phyloP scores from a whole-genome alignment of 1,140 invertebrate species.

The Dufourea novaeangliae region DNA sequence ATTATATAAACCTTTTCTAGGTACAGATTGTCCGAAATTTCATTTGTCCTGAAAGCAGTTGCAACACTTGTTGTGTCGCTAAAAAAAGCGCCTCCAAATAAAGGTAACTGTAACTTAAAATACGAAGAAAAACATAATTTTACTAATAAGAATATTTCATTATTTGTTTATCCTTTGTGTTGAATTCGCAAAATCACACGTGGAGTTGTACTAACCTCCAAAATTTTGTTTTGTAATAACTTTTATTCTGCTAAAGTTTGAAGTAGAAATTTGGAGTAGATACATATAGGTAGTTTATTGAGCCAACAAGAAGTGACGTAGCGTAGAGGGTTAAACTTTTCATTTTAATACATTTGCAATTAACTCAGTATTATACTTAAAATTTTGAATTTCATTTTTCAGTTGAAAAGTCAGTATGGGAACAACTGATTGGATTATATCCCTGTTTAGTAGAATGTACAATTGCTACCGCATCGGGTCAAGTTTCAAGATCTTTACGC shows the following conservation, averaged over 20 bases:
- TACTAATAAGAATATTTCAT: background rate
- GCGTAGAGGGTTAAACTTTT: background rate
- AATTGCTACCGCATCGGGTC: constrained; percentile 87
- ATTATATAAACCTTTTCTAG: constrained; percentile 83
- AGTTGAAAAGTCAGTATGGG: constrained; percentile 95
- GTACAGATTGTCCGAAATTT: constrained; percentile 96
- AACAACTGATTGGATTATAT: constrained; percentile 95
- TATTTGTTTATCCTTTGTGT: background rate
- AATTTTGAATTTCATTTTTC: constrained; percentile 63
- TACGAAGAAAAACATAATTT: background rate
- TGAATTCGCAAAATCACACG: background rate
- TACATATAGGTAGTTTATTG: background rate
- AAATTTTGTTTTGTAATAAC: background rate
- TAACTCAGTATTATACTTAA: background rate
- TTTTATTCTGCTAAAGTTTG: background rate
- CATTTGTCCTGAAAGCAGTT: constrained; percentile 97
- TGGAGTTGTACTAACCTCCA: background rate
- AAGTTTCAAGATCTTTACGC: constrained; percentile 91
- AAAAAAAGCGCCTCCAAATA: constrained; percentile 93
- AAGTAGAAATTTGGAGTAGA: too few species aligned
- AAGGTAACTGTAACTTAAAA: constrained; percentile 83
- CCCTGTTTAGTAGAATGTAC: constrained; percentile 95
- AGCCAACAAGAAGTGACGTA: background rate
- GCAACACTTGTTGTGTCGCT: constrained; percentile 95
- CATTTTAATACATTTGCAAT: background rate